Base-by-base conservation (phyloP, 2,888 invertebrate species). In the Pammene aurita region DNA sequence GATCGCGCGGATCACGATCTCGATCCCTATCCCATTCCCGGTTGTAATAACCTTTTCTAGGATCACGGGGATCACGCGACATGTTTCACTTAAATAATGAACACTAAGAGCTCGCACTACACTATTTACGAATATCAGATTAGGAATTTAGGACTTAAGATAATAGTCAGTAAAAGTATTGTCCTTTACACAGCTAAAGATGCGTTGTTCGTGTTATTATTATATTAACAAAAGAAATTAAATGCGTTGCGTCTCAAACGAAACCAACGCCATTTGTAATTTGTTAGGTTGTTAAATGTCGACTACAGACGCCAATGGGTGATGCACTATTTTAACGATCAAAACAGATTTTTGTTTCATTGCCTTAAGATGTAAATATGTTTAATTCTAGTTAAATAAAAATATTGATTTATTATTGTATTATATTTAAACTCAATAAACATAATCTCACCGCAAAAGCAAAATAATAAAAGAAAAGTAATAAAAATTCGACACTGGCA, bases 61-160 rank as follows among this genome's bases (percentile, higher is more conserved):
- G 80, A 57, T 86, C 86, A 65, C 84, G 84, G 7, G 77, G 80
- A 61, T 86, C 86, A 64, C 84, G 84, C 38, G 86, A 86, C 85
- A 86, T 84, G 55, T 57, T 72, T 42, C 16, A 54, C 41, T 42
- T 26, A 54, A 46, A 13, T 52, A 64, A 44, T 42, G 7, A 7
- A 41, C 54, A 54, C 57, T 10, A 44, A 38, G 26, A 16, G 50
- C 18, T 52, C 14, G 6, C 26, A 52, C 64, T 14, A n/a, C 14
- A 42, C 48, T 13, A 69, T 18, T 16, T 57, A 48, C 34, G 5
- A 16, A 34, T 16, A 44, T 50, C 55, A 38, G 5, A 26, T 26
- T 26, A 26, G 26, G 34, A 35, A 42, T 35, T 26, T 26, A 26
- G 26, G 34, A 35, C 48, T 35, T 38, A 42, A 42, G 42, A 14